These are phyloP conservation scores for Chloropsis hardwickii DNA, from an alignment of 2,113 vertebrate species.

Conservation along the genomic window DNA sequence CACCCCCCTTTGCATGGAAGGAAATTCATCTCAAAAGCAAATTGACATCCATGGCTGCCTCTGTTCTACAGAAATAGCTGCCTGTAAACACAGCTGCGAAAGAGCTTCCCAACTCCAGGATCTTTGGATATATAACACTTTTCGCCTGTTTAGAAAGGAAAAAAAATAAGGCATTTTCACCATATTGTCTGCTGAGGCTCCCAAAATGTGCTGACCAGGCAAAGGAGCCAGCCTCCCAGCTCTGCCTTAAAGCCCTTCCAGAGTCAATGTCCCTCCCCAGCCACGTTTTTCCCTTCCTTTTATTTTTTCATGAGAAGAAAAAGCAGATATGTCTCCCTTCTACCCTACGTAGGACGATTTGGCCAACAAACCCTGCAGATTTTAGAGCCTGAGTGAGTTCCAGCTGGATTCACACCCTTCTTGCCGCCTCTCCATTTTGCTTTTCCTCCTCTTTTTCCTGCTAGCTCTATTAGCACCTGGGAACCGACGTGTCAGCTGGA, in stretches of 20 bases:
- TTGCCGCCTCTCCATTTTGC: not conserved
- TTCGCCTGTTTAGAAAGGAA: not conserved
- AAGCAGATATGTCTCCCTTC: not conserved
- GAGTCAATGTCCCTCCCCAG: not conserved
- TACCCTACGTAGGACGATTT: accelerated
- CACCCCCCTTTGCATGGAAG: not conserved
- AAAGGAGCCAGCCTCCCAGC: not conserved
- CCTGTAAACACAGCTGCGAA: conserved; percentile 12
- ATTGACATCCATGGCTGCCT: not conserved
- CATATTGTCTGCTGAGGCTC: not conserved
- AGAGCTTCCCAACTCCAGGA: not conserved
- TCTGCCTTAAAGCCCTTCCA: not conserved
- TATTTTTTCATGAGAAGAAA: not conserved
- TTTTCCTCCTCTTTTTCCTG: not conserved
- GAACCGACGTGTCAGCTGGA: not conserved
- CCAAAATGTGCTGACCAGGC: not conserved
- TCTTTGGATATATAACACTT: not conserved
- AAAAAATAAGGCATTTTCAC: not conserved
- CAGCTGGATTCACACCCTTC: not conserved
- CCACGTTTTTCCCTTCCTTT: not conserved
- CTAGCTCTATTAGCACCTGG: not conserved
- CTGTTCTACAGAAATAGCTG: conserved; percentile 21
- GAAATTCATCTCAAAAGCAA: not conserved
- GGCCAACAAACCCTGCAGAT: not conserved
- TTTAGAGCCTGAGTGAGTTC: not conserved